phyloP scores from a whole-genome alignment of 2,113 vertebrate species.

The Sphaerodactylus townsendi region DNA sequence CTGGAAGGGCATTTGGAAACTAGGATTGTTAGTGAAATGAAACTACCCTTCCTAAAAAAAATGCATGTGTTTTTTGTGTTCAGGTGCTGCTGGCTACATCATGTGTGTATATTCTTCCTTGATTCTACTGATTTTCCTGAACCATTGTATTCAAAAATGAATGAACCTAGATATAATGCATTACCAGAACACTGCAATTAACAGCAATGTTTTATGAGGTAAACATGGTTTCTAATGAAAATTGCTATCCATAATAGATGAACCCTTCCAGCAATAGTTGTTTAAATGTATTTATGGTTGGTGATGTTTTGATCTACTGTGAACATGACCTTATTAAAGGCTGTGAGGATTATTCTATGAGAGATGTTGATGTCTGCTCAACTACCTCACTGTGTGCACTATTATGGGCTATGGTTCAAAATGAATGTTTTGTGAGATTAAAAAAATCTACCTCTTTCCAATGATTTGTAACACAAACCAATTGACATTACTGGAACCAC shows the following conservation, averaged over 20 bases:
- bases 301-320: neutral
- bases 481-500: neutral
- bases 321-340: conserved; percentile 8
- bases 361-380: neutral
- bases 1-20: no score
- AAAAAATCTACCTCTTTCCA: conserved; percentile 10
- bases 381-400: neutral
- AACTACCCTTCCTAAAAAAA: no score
- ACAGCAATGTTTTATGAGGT: neutral
- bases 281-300: neutral
- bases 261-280: neutral
- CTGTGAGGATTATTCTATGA: neutral
- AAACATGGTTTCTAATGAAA: conserved; percentile 17
- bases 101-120: no score
- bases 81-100: no score
- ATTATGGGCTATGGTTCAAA: neutral
- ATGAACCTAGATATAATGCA: neutral
- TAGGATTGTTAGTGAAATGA: no score
- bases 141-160: neutral
- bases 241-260: neutral
- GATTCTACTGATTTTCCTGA: no score
- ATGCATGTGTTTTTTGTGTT: no score
- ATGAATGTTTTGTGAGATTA: conserved; percentile 8
- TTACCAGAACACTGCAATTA: neutral
- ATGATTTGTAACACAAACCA: neutral